Conservation (phyloP, 2,888 invertebrate genomes). For the Oscheius sp. region DNA sequence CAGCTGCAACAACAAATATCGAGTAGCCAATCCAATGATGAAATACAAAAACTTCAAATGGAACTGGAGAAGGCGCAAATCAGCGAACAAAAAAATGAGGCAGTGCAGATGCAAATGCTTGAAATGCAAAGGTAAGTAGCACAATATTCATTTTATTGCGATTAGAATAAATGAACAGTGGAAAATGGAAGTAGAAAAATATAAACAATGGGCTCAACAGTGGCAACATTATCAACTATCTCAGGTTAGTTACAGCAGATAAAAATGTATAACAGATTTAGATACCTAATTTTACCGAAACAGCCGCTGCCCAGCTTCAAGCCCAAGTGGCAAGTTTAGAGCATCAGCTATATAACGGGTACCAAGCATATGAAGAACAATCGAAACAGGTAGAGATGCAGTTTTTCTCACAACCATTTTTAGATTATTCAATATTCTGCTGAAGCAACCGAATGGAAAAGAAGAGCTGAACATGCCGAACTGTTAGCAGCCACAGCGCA, state of each 20-base stretch:
- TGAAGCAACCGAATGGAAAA: slow-evolving; percentile 30
- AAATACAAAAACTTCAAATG: slow-evolving; percentile 33
- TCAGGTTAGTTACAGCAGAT: slow-evolving; percentile 46
- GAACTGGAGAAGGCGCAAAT: slow-evolving; percentile 23
- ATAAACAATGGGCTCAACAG: slow-evolving; percentile 69
- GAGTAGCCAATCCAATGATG: slow-evolving; percentile 3
- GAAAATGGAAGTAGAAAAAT: slow-evolving; percentile 67
- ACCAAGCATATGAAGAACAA: slow-evolving; percentile 72
- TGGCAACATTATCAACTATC: slow-evolving; percentile 70
- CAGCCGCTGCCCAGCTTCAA: slow-evolving; percentile 61
- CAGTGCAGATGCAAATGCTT: slow-evolving; percentile 20
- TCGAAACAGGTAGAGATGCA: slow-evolving; percentile 59
- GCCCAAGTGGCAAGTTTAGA: slow-evolving; percentile 65
- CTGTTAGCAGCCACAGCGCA: background rate
- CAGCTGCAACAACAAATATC: slow-evolving; percentile 39
- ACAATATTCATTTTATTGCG: background rate
- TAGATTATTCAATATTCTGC: slow-evolving; percentile 5
- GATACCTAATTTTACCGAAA: slow-evolving; percentile 62
- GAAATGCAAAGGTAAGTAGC: slow-evolving; percentile 35
- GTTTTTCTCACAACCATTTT: background rate
- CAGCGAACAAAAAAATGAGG: slow-evolving; percentile 12
- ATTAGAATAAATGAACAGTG: slow-evolving; percentile 61
- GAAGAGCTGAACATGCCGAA: slow-evolving; percentile 38
- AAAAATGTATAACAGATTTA: slow-evolving; percentile 25
- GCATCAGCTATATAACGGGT: slow-evolving; percentile 69